Evolutionary conservation across 35 echinoderm and acorn worm genomes (phyloP).

Genomic region (Heliocidaris tuberculata): DNA sequence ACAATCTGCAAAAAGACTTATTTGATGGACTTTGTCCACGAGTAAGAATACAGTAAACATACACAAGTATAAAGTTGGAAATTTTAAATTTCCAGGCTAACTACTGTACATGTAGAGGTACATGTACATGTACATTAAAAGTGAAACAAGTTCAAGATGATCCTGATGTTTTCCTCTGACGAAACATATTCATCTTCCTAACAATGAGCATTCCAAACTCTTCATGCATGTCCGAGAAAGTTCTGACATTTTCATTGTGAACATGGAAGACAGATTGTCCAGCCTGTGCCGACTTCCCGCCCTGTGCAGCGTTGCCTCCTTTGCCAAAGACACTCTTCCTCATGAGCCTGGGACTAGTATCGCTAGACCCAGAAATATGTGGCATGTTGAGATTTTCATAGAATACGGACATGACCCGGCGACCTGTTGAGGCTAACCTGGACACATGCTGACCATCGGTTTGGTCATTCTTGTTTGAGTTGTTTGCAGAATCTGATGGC

Average conservation of each 20-base stretch:
- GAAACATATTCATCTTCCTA: conserved; percentile 78
- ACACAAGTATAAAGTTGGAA: not conserved
- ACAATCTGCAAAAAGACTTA: not conserved
- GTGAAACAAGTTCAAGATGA: not conserved
- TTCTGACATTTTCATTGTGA: conserved; percentile 71
- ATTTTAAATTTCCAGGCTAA: not conserved
- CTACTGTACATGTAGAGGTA: not conserved
- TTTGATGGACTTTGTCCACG: not conserved
- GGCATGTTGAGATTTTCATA: conserved; percentile 74
- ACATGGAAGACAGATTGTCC: conserved; percentile 80
- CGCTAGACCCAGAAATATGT: conserved; percentile 14
- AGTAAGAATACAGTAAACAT: not conserved
- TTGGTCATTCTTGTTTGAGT: conserved; percentile 32
- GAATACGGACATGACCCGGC: conserved; percentile 58
- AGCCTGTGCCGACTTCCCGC: conserved; percentile 36
- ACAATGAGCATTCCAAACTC: conserved; percentile 96
- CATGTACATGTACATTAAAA: not conserved
- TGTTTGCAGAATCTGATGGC: conserved; percentile 17
- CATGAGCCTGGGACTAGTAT: conserved; percentile 15
- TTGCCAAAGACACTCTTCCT: not conserved
- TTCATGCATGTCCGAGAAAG: conserved; percentile 89
- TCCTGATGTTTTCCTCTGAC: conserved; percentile 60
- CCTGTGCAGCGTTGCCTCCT: conserved; percentile 31
- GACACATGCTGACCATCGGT: conserved; percentile 53
- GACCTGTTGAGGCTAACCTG: conserved; percentile 47